Evolutionary conservation across 2,797 vertebrate genomes (phyloP), one percentile per base, ranked within the genome.

Genomic region (Taeniopygia guttata): DNA sequence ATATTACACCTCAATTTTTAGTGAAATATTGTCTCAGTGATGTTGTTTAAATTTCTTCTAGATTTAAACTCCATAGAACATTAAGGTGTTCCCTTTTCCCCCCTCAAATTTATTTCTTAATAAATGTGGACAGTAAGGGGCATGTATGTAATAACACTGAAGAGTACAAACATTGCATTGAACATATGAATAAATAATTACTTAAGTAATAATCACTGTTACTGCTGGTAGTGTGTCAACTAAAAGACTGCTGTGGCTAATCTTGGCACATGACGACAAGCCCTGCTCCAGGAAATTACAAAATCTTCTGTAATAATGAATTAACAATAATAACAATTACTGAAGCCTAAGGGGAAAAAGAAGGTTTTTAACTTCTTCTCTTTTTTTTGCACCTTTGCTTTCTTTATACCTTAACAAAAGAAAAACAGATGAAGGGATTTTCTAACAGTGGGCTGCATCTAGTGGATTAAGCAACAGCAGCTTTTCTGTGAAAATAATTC

Each of bases 51-150:
- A n/a, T 72, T 75, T 46, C 7, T 73, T 81, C 25, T 51, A 36
- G 27, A 46, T 76, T 80, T 17, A 64, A 43, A 36, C 6, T 21
- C 26, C 16, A 66, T 3, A 42, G 23, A 52, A 30, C 18, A 52
- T 34, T 20, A 58, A 49, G 7, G 6, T 13, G 5, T 18, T 72
- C n/a, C 10, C 8, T 26, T 25, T 16, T 1, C 0, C 7, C 2
- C 3, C 17, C 29, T 59, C 19, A 72, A 43, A 75, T 62, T 42
- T 70, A 4, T 11, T 45, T 74, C 21, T 70, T 70, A 55, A 58
- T 30, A 75, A 58, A 68, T 30, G 15, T n/a, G 23, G 7, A 69
- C 9, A 84, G n/a, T 58, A 72, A 68, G 1, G 8, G 38, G 6
- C 10, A 82, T 23, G 23, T 7, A 2, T 55, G 11, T 10, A 49